Percentiles rank a stretch among this genome's conserved stretches.
phyloP scores from a whole-genome alignment of 2,888 invertebrate genomes.

The Parnassius mnemosyne region DNA sequence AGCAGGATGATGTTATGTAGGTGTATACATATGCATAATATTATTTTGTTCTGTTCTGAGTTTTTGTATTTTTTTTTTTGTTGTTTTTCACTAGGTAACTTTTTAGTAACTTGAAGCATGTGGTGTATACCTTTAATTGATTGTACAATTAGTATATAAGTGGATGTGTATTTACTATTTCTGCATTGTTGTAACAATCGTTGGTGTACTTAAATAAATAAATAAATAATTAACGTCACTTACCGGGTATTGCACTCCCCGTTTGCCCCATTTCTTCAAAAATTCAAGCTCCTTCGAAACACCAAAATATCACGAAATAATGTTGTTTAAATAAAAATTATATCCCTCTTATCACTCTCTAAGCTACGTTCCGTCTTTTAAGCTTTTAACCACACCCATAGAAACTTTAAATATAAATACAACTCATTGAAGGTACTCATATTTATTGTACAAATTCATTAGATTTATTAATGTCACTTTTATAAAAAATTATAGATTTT shows the following conservation, averaged over 20 bases:
- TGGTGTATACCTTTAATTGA: no score
- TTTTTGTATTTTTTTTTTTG: no score
- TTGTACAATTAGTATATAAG: no score
- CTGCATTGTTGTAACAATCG: no score
- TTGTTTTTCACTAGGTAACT: no score
- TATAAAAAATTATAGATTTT: slow-evolving; percentile 29
- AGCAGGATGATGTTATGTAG: no score
- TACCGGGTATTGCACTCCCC: slow-evolving; percentile 70
- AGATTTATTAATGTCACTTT: slow-evolving; percentile 9
- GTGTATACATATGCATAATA: no score
- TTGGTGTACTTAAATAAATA: no score
- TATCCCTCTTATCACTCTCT: slow-evolving; percentile 33
- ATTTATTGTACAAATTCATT: slow-evolving; percentile 29
- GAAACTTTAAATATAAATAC: slow-evolving; percentile 36
- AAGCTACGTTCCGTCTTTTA: slow-evolving; percentile 37
- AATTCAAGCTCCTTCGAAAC: slow-evolving; percentile 31
- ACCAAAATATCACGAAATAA: slow-evolving; percentile 36
- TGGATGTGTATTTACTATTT: no score
- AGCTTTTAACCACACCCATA: slow-evolving; percentile 32
- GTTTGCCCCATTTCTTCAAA: slow-evolving; percentile 62
- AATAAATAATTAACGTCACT: slow-evolving; percentile 49
- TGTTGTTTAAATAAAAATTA: slow-evolving; percentile 43
- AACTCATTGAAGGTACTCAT: slow-evolving; percentile 32
- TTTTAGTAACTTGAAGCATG: no score
- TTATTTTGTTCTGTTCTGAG: no score